A percentile compares a stretch with the other conserved stretches of the same genome.
Evolutionary conservation across 2,888 invertebrate species (phyloP).

Genomic region (Spisula subtruncata): DNA sequence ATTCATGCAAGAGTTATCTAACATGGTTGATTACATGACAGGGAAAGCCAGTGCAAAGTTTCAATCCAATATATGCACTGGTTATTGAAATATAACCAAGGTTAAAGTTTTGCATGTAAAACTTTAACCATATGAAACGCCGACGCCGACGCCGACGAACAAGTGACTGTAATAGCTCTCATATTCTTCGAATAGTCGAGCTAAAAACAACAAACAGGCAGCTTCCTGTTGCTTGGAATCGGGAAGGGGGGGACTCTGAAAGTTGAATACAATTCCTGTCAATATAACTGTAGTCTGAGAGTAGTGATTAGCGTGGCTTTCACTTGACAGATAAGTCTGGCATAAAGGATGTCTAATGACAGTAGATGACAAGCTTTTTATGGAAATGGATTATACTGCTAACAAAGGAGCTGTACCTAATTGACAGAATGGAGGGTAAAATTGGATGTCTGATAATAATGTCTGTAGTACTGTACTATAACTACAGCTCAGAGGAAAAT

Average conservation of each 20-base stretch:
- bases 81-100: no score
- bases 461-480: neutral
- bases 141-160: no score
- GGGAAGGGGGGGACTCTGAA: neutral
- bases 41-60: no score
- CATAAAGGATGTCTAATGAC: neutral
- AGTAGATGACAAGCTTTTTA: neutral
- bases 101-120: no score
- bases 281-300: neutral
- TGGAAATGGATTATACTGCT: neutral
- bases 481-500: neutral
- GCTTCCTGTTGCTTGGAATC: neutral
- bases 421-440: conserved; percentile 9
- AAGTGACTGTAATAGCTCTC: no score
- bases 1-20: no score
- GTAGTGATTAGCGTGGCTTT: neutral
- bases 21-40: no score
- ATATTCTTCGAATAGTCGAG: no score
- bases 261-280: neutral
- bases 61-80: no score
- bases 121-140: no score
- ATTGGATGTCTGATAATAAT: neutral
- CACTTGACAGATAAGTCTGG: neutral
- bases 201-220: no score
- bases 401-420: neutral